These are phyloP conservation scores for Typhlichthys subterraneus DNA, from an alignment of 2,797 vertebrate genomes.

Conservation along the genomic window DNA sequence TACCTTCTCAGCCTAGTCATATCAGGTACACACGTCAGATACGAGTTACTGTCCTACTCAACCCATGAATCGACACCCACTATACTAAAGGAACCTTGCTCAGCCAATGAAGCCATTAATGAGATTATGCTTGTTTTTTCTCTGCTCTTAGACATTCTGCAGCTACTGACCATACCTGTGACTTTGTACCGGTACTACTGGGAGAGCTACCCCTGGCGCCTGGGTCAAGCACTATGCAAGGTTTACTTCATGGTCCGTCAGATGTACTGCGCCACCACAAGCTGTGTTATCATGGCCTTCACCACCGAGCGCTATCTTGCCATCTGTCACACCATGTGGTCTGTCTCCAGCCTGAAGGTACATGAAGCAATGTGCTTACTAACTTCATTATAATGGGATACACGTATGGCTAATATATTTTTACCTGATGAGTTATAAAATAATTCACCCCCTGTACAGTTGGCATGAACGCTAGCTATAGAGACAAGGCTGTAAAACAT, in stretches of 20 bases:
- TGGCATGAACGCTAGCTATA: too few relatives aligned
- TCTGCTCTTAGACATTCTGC: slow-evolving; percentile 65
- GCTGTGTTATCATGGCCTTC: slow-evolving; percentile 81
- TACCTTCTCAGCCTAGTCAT: slow-evolving; percentile 76
- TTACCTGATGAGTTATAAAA: too few relatives aligned
- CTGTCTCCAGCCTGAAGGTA: slow-evolving; percentile 73
- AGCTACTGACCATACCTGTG: slow-evolving; percentile 78
- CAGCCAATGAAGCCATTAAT: background rate
- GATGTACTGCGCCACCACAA: slow-evolving; percentile 80
- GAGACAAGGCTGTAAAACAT: too few relatives aligned
- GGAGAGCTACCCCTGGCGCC: slow-evolving; percentile 82
- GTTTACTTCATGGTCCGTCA: slow-evolving; percentile 81
- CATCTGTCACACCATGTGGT: slow-evolving; percentile 84
- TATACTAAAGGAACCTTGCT: background rate
- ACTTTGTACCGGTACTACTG: slow-evolving; percentile 82
- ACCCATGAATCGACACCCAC: background rate
- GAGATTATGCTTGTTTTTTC: slow-evolving; percentile 5
- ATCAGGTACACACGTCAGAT: slow-evolving; percentile 54
- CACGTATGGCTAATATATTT: too few relatives aligned
- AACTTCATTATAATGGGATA: too few relatives aligned
- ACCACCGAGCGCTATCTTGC: slow-evolving; percentile 78
- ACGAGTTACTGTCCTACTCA: background rate
- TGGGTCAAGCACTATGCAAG: slow-evolving; percentile 75
- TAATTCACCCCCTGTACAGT: too few relatives aligned
- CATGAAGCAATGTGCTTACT: too few relatives aligned